Evolutionary conservation across 1,140 invertebrate genomes (phyloP).

Genomic region (Hylyphantes graminicola): DNA sequence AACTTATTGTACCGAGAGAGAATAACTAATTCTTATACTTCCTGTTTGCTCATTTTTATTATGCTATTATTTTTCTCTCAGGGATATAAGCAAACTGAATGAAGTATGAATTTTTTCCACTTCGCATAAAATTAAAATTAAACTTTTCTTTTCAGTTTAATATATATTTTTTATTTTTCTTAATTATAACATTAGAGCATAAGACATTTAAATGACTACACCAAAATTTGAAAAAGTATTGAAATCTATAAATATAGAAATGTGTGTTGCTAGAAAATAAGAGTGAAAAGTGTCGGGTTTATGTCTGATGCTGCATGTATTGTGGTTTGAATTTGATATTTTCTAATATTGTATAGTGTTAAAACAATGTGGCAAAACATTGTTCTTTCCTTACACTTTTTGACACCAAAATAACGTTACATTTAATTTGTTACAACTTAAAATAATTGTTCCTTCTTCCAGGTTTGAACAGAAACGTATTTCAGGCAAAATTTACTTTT

Average conservation of each 20-base stretch:
- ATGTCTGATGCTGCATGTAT: too few species aligned
- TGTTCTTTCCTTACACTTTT: background rate
- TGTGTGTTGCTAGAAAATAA: background rate
- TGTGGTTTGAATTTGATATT: too few species aligned
- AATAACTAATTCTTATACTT: too few species aligned
- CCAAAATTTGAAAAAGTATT: background rate
- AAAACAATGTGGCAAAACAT: background rate
- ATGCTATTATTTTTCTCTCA: too few species aligned
- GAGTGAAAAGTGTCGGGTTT: background rate
- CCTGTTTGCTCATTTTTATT: too few species aligned
- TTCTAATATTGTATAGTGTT: background rate
- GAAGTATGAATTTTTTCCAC: too few species aligned
- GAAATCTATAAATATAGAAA: background rate
- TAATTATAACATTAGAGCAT: background rate
- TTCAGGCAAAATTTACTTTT: slow-evolving; percentile 18
- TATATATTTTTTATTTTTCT: background rate
- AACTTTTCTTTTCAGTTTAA: too few species aligned
- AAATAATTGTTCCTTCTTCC: background rate
- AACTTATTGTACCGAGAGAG: too few species aligned
- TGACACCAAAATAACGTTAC: background rate
- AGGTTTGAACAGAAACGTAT: slow-evolving; percentile 4
- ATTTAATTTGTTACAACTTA: background rate
- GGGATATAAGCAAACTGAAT: too few species aligned
- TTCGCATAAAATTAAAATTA: too few species aligned
- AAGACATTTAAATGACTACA: background rate